phyloP scores from a whole-genome alignment of 2,113 vertebrate genomes.

The Natator depressus region DNA sequence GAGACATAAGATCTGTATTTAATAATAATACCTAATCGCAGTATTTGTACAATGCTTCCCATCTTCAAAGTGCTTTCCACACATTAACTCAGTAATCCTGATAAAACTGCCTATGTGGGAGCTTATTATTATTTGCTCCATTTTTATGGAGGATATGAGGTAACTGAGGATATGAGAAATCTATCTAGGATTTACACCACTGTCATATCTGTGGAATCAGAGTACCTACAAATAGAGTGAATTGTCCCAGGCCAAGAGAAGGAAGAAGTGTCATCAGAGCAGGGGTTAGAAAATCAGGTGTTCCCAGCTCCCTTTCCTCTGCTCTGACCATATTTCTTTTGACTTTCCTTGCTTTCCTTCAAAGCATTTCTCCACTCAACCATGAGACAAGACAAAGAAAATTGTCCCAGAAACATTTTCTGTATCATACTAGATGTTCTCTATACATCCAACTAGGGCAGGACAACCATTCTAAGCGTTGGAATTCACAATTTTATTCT shows the following conservation, averaged over 20 bases:
- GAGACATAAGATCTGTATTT: background rate
- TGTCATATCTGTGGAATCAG: background rate
- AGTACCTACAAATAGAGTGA: background rate
- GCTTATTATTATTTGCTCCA: background rate
- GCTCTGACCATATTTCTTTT: background rate
- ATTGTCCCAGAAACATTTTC: background rate
- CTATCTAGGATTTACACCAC: background rate
- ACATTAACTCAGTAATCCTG: background rate
- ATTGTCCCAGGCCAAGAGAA: background rate
- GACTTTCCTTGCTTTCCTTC: background rate
- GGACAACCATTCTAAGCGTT: fast-evolving
- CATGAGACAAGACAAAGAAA: background rate
- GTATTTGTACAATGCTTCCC: background rate
- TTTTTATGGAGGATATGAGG: background rate
- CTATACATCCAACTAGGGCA: background rate
- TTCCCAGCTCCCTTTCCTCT: background rate
- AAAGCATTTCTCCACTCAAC: background rate
- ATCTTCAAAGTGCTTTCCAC: background rate
- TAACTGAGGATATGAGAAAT: background rate
- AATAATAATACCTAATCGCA: background rate
- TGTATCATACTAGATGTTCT: background rate
- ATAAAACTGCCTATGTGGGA: background rate
- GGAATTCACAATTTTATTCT: slow-evolving; percentile 7
- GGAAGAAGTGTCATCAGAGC: background rate
- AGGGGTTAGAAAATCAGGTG: background rate